A percentile compares a stretch with the other conserved stretches of the same genome.
Conservation (phyloP, 2,113 vertebrate genomes). For the Accipiter cooperii region DNA sequence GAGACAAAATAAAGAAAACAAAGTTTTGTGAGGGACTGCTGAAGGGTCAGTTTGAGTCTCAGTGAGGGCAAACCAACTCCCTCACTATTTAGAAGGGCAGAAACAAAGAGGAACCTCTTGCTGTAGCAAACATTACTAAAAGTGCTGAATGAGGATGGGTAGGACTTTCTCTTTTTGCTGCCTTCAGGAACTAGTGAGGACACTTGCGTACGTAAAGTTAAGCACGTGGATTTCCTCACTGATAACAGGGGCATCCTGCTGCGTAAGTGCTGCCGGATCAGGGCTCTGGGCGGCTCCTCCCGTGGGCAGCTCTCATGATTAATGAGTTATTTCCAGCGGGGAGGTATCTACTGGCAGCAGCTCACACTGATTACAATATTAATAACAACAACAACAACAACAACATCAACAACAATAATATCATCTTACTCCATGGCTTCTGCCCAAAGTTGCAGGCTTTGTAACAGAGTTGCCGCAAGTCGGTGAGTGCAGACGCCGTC, state of each 20-base stretch:
- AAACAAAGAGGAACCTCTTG: background rate
- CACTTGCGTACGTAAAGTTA: slow-evolving; percentile 1
- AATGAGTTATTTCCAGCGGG: slow-evolving; percentile 19
- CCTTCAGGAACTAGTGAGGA: slow-evolving; percentile 42
- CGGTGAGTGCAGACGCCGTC: background rate
- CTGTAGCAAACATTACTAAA: background rate
- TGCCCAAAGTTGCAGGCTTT: background rate
- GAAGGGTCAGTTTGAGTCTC: background rate
- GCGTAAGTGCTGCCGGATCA: slow-evolving; percentile 29
- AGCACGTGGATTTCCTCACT: slow-evolving; percentile 54
- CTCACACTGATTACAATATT: background rate
- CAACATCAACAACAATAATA: too few relatives aligned
- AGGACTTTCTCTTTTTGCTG: slow-evolving; percentile 46
- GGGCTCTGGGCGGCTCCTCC: slow-evolving; percentile 21
- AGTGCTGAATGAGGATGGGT: background rate
- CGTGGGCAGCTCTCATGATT: background rate
- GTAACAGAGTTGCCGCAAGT: background rate
- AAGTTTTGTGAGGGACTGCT: background rate
- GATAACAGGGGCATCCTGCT: slow-evolving; percentile 65
- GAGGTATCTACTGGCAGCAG: background rate
- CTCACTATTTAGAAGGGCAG: background rate
- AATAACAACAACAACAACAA: too few relatives aligned
- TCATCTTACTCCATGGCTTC: background rate
- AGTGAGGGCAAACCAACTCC: background rate
- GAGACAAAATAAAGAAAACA: background rate